Evolutionary conservation across 2,113 vertebrate genomes (phyloP), one percentile per base, ranked within the genome.

Genomic region (Sardina pilchardus): DNA sequence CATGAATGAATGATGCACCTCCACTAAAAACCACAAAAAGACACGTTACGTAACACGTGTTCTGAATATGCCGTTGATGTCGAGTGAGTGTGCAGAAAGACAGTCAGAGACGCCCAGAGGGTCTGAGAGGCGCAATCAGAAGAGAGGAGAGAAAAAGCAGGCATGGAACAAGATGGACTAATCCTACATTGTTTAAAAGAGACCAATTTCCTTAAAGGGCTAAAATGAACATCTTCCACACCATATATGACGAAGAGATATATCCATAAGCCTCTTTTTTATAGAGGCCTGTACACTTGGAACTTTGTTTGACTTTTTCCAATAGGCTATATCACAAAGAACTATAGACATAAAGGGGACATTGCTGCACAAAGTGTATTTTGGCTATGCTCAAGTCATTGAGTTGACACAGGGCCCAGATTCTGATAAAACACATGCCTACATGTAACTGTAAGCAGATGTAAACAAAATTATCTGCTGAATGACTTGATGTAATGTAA

Each of bases 91-190:
- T 59, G 53, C 53, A 59, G 48, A 2, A 17, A 16, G 48, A 48
- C 47, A 2, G 48, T 50, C 17, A 17, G 53, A 59, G 19, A 0
- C 1, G 53, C 4, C 53, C 19, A 5, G 53, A 24, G 21, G 53
- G 53, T 59, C 53, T 24, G 6, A 19, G 6, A 19, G 4, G 19
- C 4, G 21, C n/a, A 67, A 56, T 17, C 30, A 16, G 10, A 78
- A 34, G 16, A 78, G 26, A 78, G 71, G 34, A 78, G 30, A 78
- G 71, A 78, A 34, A 78, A 78, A 78, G 71, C 34, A 78, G 71
- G 30, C 71, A 0, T 71, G 26, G 63, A 34, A 71, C 63, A 71
- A 71, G 26, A 71, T 12, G 63, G 63, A 12, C 36, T 78, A 5
- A 78, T 6, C 30, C 71, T 36, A 3, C 14, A 34, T 34, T 34